Conservation (phyloP, 35 echinoderm and acorn worm genomes). For the Chiridota heheva region DNA sequence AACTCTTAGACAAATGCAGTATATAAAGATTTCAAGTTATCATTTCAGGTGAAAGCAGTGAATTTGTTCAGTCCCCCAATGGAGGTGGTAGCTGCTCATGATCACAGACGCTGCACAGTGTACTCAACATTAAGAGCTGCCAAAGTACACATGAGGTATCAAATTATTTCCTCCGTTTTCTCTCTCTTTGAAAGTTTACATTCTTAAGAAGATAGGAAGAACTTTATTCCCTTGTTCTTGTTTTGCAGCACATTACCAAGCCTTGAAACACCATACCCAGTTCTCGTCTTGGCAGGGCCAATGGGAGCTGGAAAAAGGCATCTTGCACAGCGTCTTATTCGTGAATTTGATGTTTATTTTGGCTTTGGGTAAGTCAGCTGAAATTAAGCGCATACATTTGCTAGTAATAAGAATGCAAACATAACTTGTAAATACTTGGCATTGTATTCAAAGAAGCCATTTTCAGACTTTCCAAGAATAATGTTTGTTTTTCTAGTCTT, state of each 20-base stretch:
- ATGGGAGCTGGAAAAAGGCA: conserved; percentile 73
- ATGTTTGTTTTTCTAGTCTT: too few relatives aligned
- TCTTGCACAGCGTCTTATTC: conserved; percentile 77
- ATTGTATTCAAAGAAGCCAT: too few relatives aligned
- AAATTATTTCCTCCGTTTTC: too few relatives aligned
- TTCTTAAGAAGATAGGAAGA: too few relatives aligned
- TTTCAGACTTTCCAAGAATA: too few relatives aligned
- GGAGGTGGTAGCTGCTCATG: conserved; percentile 82
- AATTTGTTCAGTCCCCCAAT: conserved; percentile 84
- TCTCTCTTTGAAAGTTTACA: neutral
- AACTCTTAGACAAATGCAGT: too few relatives aligned
- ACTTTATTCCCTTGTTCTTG: too few relatives aligned
- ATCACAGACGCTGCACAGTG: conserved; percentile 74
- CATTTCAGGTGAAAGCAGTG: conserved; percentile 67
- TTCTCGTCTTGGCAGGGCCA: conserved; percentile 80
- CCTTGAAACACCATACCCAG: conserved; percentile 87
- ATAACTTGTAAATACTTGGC: too few relatives aligned
- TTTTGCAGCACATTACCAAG: conserved; percentile 75
- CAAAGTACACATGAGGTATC: conserved; percentile 83
- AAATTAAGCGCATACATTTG: neutral
- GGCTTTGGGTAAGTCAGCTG: conserved; percentile 85
- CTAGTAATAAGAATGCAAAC: neutral
- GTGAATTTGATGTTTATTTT: conserved; percentile 85
- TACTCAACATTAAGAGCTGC: conserved; percentile 77
- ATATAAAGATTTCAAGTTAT: too few relatives aligned